Evolutionary conservation across 35 echinoderm and acorn worm genomes (phyloP), one percentile per base, ranked within the genome.

Genomic region (Eucidaris tribuloides): DNA sequence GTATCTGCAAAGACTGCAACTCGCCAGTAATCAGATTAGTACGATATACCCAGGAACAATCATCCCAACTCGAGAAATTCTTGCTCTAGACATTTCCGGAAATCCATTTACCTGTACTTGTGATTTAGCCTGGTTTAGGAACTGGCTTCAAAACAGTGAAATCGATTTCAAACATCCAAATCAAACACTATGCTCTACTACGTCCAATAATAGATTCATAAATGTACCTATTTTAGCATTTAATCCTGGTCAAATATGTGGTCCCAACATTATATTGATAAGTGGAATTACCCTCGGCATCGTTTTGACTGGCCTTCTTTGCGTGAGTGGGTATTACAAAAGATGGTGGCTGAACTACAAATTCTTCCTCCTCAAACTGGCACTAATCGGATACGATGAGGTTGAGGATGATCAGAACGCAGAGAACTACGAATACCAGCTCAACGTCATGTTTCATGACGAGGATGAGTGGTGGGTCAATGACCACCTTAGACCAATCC

Each of bases 261-360:
- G 63, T 4, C 27, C 37, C 27, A 37, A 68, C 63, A 35, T 68
- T 29, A 3, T 29, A 32, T 34, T 68, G 19, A 37, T 68, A 4
- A 29, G 1, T 24, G 63, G 63, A 24, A 29, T 68, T 5, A 24
- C 34, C 63, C 19, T 68, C 0, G 30, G 5, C 29, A 34, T 24
- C 19, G 30, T 31, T 33, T 29, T 37, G 5, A 14, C 30, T 0
- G 7, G 29, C 2, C 28, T 68, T 0, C 19, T 68, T 17, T 19
- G 19, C 2, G 1, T 31, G 27, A 24, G 29, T 29, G 63, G 27
- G 7, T 68, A 68, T 34, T 32, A 33, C n/a, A 68, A 29, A 33
- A 24, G 63, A 5, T 68, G 63, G 63, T 68, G 63, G 63, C 24
- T 68, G 63, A 68, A 68, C 30, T 29, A 68, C 63, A 68, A 68